Evolutionary conservation across 2,888 invertebrate species (phyloP), one percentile per base, ranked within the genome.

Genomic region (Boloria selene): DNA sequence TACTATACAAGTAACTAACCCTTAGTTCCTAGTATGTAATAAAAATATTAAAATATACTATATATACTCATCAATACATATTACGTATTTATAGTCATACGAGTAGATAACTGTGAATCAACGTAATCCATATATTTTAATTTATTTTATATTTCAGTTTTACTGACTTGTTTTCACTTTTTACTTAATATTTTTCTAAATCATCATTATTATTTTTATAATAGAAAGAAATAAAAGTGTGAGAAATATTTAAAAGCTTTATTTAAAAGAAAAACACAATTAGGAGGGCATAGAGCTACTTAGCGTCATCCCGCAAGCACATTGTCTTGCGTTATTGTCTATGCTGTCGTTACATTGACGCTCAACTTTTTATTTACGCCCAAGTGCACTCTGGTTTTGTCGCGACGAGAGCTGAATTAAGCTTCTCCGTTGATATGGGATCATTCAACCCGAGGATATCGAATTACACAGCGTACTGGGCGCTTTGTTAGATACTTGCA

Each of bases 321-420:
- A 89, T 88, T 90, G 90, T 89, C 87, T 89, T 85, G 84, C 80
- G 81, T 82, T 87, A 88, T 90, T 89, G 91, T 90, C 85, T 86
- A 79, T 80, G 82, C 82, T 82, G 85, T 85, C 86, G 85, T 87
- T 86, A 90, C 86, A 85, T 76, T 85, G 85, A 69, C 72, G 89
- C 80, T 90, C 88, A 89, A 87, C 88, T 90, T 90, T 90, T 90
- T 92, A 90, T 90, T 92, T 90, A 90, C 90, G 87, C 89, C 84
- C 86, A 88, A 91, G 90, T 90, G 89, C 91, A 89, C 90, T 90
- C 85, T 78, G 85, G 82, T 82, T 85, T 84, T 83, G 86, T 88
- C 84, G 79, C 82, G 84, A 84, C 80, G 84, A 88, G 90, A 85
- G 87, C 86, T 84, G 90, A 90, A 91, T 90, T 90, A 91, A 89